phyloP scores from a whole-genome alignment of 2,113 vertebrate species.

The Peromyscus polionotus region DNA sequence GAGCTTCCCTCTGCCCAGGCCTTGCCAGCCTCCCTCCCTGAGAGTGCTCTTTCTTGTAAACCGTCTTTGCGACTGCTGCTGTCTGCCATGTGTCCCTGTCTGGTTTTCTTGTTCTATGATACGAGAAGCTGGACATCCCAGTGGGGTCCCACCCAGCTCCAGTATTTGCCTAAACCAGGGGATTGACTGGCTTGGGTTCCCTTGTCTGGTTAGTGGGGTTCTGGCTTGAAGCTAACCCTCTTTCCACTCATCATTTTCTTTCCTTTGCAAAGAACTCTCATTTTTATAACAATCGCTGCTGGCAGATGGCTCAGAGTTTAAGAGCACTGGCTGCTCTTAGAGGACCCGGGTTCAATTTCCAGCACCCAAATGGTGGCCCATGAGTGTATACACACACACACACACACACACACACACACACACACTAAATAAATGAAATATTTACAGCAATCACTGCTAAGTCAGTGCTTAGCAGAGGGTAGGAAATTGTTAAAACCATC shows the following conservation, averaged over 20 bases:
- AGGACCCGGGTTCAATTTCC: neutral
- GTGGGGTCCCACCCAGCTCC: neutral
- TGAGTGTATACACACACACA: neutral
- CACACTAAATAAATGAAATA: neutral
- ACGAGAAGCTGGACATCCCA: neutral
- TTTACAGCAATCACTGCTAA: neutral
- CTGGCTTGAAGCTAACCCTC: neutral
- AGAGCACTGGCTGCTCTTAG: neutral
- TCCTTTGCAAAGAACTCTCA: neutral
- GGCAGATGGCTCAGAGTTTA: no score
- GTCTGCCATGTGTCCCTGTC: neutral
- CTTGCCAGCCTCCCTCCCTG: neutral
- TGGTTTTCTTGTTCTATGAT: neutral
- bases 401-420: neutral
- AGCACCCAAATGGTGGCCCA: neutral
- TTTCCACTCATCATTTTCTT: neutral
- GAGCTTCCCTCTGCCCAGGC: neutral
- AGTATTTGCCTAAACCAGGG: neutral
- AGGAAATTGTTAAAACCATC: neutral
- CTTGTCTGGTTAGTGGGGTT: rapidly evolving
- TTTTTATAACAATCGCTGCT: neutral
- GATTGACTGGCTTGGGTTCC: rapidly evolving
- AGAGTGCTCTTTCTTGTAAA: neutral
- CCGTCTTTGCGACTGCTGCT: neutral
- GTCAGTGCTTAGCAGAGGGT: neutral